Evolutionary conservation across 2,113 vertebrate genomes (phyloP).

Genomic region (Phasianus colchicus): DNA sequence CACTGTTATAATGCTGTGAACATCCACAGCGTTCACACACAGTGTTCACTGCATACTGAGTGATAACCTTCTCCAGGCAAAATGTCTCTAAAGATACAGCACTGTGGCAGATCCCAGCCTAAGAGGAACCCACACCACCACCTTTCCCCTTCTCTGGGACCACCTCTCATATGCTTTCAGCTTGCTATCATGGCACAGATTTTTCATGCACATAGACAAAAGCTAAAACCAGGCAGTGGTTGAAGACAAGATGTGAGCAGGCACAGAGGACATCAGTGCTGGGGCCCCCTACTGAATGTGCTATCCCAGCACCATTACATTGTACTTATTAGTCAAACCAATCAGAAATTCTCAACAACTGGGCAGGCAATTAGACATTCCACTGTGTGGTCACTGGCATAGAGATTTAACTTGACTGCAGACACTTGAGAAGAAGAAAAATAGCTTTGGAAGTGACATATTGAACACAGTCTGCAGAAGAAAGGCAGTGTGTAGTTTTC

Average conservation of each 20-base stretch:
- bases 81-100: background rate
- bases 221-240: background rate
- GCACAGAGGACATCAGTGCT: background rate
- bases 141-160: background rate
- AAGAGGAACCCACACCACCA: background rate
- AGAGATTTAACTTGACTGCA: conserved; percentile 19
- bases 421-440: background rate
- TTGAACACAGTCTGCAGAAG: background rate
- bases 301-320: background rate
- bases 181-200: background rate
- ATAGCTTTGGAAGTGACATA: background rate
- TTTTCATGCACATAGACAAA: background rate
- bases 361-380: background rate
- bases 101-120: background rate
- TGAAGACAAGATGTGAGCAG: background rate
- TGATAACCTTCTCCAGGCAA: background rate
- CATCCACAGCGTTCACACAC: background rate
- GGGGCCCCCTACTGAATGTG: background rate
- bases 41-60: background rate
- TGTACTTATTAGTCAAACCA: background rate
- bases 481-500: background rate
- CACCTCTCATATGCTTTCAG: background rate
- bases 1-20: background rate
- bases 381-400: background rate
- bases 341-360: background rate